Percentiles rank a stretch among this genome's conserved stretches.
phyloP scores from a whole-genome alignment of 1,140 invertebrate species.

The Meloidogyne floridensis region DNA sequence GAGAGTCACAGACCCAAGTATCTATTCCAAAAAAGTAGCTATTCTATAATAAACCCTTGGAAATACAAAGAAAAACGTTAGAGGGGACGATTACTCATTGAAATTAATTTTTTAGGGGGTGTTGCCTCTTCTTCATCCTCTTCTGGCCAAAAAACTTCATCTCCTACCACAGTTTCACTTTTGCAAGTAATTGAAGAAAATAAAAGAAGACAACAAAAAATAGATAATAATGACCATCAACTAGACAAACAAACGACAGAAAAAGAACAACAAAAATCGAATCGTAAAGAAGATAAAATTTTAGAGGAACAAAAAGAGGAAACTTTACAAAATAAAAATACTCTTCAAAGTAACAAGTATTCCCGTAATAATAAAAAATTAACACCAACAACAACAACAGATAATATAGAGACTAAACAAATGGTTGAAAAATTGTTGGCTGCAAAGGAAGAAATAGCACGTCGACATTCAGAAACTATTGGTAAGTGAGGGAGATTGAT shows the following conservation, averaged over 20 bases:
- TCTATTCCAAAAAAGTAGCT: no score
- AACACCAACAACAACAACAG: neutral
- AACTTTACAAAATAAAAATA: neutral
- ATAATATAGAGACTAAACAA: constrained; percentile 9
- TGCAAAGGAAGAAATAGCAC: constrained; percentile 13
- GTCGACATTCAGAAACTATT: constrained; percentile 27
- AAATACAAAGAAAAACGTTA: no score
- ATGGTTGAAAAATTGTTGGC: constrained; percentile 13
- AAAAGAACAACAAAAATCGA: neutral
- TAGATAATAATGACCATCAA: neutral
- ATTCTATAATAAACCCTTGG: no score
- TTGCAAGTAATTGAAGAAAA: constrained; percentile 14
- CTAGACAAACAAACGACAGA: neutral
- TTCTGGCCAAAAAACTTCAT: neutral
- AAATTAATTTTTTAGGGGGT: constrained; percentile 7
- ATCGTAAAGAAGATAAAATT: neutral
- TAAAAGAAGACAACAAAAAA: neutral
- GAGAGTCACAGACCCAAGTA: no score
- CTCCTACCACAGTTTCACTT: neutral
- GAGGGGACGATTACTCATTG: neutral
- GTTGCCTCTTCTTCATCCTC: neutral
- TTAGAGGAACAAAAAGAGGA: constrained; percentile 4
- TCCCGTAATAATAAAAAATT: neutral
- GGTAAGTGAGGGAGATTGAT: neutral
- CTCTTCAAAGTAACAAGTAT: neutral